These are phyloP conservation scores for Eretmocerus hayati DNA, from an alignment of 2,888 invertebrate genomes.

Conservation along the genomic window DNA sequence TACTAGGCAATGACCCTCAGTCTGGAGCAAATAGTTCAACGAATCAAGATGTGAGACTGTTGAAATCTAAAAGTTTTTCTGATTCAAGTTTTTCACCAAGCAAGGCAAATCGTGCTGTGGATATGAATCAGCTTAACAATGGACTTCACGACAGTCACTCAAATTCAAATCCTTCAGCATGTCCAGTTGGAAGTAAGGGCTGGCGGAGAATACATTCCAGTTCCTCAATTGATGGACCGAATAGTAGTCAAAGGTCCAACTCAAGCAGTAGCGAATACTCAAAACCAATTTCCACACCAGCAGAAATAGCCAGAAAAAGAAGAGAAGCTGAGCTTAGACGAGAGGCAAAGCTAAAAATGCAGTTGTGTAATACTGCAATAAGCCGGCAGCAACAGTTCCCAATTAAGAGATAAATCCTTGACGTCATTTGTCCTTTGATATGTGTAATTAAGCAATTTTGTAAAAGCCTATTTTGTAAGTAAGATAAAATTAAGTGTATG, in stretches of 20 bases:
- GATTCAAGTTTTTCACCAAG: conserved; percentile 17
- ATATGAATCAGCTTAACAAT: too few species aligned
- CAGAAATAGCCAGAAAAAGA: conserved; percentile 22
- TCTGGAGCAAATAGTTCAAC: conserved; percentile 12
- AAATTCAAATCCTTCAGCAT: conserved; percentile 3
- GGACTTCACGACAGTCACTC: too few species aligned
- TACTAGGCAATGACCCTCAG: too few species aligned
- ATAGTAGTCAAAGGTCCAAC: not conserved
- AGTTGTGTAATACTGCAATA: conserved; percentile 1
- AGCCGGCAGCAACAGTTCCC: conserved; percentile 3
- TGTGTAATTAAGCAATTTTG: conserved; percentile 4
- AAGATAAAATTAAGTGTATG: conserved; percentile 6
- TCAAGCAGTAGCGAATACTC: too few species aligned
- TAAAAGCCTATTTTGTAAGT: conserved; percentile 6
- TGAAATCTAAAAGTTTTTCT: conserved; percentile 22
- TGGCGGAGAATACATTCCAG: conserved; percentile 15
- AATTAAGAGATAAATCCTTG: conserved; percentile 8
- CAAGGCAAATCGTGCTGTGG: too few species aligned
- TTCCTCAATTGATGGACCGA: conserved; percentile 6
- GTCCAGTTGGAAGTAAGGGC: conserved; percentile 6
- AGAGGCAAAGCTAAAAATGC: conserved; percentile 16
- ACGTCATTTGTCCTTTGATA: too few species aligned
- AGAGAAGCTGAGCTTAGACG: conserved; percentile 19
- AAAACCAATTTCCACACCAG: conserved; percentile 17
- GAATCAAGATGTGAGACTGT: conserved; percentile 12